Evolutionary conservation across 1,140 invertebrate species (phyloP).

Genomic region (Zaprionus ornatus): DNA sequence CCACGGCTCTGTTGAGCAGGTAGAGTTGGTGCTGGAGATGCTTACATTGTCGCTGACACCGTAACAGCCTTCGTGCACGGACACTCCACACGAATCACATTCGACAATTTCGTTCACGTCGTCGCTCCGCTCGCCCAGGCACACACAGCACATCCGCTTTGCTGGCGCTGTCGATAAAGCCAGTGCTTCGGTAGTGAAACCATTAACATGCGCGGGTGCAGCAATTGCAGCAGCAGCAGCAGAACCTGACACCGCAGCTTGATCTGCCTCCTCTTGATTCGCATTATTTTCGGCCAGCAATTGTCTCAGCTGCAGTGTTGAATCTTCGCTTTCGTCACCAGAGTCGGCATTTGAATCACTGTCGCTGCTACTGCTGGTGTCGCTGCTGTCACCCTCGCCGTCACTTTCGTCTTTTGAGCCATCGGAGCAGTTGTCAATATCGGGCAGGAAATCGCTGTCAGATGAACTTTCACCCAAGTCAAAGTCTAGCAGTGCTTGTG

Average conservation of each 20-base stretch:
- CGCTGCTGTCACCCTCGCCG: conserved; percentile 81
- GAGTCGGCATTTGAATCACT: conserved; percentile 81
- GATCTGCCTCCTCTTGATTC: conserved; percentile 1
- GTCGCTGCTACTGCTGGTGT: conserved; percentile 74
- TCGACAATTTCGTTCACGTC: conserved; percentile 98
- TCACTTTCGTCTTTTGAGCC: conserved; percentile 85
- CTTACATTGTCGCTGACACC: conserved; percentile 97
- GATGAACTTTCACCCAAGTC: conserved; percentile 96
- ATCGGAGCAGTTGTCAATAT: conserved; percentile 89
- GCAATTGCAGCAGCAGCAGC: not conserved
- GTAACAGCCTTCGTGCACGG: conserved; percentile 98
- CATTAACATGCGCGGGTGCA: conserved; percentile 22
- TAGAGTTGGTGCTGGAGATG: conserved; percentile 94
- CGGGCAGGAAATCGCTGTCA: conserved; percentile 97
- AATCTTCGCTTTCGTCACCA: conserved; percentile 72
- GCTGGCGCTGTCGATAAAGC: conserved; percentile 45
- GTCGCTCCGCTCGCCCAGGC: conserved; percentile 95
- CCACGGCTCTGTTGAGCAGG: conserved; percentile 98
- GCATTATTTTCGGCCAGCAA: conserved; percentile 51
- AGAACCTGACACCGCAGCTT: not conserved
- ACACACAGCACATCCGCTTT: conserved; percentile 94
- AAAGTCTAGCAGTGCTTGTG: conserved; percentile 77
- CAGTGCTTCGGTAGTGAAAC: conserved; percentile 28
- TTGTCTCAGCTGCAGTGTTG: conserved; percentile 76
- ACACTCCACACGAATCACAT: conserved; percentile 97